Conservation (phyloP, 2,113 vertebrate species). For the Cheirogaleus medius region DNA sequence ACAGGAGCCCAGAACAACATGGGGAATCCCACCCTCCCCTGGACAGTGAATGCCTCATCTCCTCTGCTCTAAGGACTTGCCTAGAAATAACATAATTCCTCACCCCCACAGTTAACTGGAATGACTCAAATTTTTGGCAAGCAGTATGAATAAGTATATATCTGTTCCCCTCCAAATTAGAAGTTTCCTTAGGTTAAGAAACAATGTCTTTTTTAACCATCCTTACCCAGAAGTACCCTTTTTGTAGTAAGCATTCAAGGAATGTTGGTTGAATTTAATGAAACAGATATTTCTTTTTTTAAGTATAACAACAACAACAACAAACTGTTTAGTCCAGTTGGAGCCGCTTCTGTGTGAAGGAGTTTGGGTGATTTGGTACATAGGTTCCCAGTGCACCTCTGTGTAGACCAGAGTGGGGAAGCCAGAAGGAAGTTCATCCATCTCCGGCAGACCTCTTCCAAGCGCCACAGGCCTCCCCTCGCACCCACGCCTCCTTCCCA, state of each 20-base stretch:
- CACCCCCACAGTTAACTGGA: not conserved
- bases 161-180: not conserved
- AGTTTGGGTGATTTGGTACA: not conserved
- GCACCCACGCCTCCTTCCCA: accelerated
- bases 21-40: not conserved
- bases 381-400: not conserved
- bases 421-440: not conserved
- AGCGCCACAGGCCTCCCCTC: not conserved
- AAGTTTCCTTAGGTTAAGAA: not conserved
- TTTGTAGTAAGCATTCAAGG: not conserved
- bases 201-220: not conserved
- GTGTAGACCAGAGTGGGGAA: not conserved
- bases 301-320: not conserved
- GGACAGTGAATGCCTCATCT: not conserved
- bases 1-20: accelerated
- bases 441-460: not conserved
- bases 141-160: not conserved
- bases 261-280: not conserved
- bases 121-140: not conserved
- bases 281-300: not conserved
- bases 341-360: not conserved
- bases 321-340: not conserved
- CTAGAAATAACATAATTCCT: not conserved
- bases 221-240: not conserved
- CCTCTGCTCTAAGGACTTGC: not conserved